Base-by-base conservation (phyloP, 2,113 vertebrate species). In the Protomyctophum bolini region DNA sequence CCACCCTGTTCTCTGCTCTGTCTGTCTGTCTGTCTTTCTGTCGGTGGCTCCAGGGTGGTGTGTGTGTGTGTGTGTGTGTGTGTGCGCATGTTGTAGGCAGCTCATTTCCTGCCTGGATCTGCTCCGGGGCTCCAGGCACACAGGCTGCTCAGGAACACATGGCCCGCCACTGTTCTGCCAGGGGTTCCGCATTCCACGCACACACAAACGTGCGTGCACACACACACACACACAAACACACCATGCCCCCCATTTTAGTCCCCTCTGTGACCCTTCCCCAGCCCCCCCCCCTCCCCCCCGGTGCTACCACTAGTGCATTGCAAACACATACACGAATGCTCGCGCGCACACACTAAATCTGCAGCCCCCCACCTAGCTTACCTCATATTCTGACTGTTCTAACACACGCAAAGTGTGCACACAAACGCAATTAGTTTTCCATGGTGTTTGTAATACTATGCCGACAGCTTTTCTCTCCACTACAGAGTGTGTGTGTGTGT, bases 41-140 rank as follows among this genome's bases (percentile, higher is more conserved):
- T 77, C 41, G 41, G 8, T 80, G 70, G 84, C 76, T 88, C 67
- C 65, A 76, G 76, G 59, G 73, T 65, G 54, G 64, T 72, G 69
- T 58, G 63, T 64, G 62, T 65, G 51, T 45, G 51, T 28, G 49
- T 45, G 52, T 12, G 8, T 21, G 55, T 65, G 63, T 66, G 70
- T 60, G 69, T 55, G 60, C 11, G 66, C 79, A 80, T 14, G 58
- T 54, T 70, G 76, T 66, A 63, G 69, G 46, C 58, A 81, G 68
- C 76, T 91, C 82, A 89, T 91, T 87, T 92, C 90, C 91, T 90
- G 90, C 68, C 68, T 84, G 77, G 50, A 58, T 75, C 82, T 83
- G 83, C 69, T 88, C 63, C 73, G 76, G 77, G 84, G 57, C 45
- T 84, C 55, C 70, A 81, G 73, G 64, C 79, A 28, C 73, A 58